Conservation (phyloP, 2,888 invertebrate genomes). For the Melanostoma scalare region DNA sequence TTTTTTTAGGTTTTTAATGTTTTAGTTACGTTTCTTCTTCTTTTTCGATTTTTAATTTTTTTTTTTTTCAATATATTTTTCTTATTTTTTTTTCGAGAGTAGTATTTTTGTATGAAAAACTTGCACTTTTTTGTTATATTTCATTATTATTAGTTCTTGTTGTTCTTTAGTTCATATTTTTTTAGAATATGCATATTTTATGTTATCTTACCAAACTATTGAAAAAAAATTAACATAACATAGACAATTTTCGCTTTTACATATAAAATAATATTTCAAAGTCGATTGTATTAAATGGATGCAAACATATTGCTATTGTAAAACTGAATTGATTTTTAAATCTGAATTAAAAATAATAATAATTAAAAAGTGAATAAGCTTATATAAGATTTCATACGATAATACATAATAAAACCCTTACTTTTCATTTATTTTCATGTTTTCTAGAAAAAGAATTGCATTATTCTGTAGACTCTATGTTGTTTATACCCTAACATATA, state of each 20-base stretch:
- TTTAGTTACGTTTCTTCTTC: slow-evolving; percentile 34
- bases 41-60: slow-evolving; percentile 32
- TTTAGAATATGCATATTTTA: slow-evolving; percentile 41
- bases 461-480: slow-evolving; percentile 54
- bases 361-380: slow-evolving; percentile 11
- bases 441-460: slow-evolving; percentile 57
- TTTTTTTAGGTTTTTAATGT: slow-evolving; percentile 22
- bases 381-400: slow-evolving; percentile 45
- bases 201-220: slow-evolving; percentile 38
- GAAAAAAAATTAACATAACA: slow-evolving; percentile 24
- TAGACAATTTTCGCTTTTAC: slow-evolving; percentile 25
- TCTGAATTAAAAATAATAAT: slow-evolving; percentile 9
- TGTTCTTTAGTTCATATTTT: slow-evolving; percentile 53
- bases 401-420: slow-evolving; percentile 17
- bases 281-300: slow-evolving; percentile 36
- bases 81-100: slow-evolving; percentile 49
- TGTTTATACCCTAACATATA: slow-evolving; percentile 47
- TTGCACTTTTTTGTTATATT: slow-evolving; percentile 54
- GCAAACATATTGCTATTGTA: slow-evolving; percentile 21
- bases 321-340: slow-evolving; percentile 16
- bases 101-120: slow-evolving; percentile 64
- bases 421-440: slow-evolving; percentile 27
- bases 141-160: slow-evolving; percentile 63
- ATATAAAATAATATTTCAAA: slow-evolving; percentile 39
- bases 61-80: slow-evolving; percentile 19